These are phyloP conservation scores for Protaetia brevitarsis DNA, from an alignment of 1,140 invertebrate species.

Conservation along the genomic window DNA sequence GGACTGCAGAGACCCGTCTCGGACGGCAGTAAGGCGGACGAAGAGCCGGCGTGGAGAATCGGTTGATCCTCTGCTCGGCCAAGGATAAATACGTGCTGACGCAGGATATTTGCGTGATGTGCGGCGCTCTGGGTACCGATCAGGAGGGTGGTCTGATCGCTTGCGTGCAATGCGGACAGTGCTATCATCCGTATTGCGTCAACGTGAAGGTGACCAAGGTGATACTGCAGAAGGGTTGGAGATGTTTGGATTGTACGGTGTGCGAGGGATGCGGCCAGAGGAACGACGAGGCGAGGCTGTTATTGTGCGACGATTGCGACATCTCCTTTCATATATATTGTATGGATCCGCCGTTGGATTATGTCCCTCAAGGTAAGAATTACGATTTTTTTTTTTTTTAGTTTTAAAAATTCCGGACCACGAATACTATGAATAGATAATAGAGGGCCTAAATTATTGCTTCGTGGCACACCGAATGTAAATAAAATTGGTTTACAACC, in stretches of 20 bases:
- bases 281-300: constrained; percentile 88
- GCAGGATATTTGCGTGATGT: constrained; percentile 97
- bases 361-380: constrained; percentile 67
- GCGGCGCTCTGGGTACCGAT: constrained; percentile 92
- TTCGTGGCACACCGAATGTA: too few relatives aligned
- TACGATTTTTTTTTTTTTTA: neutral
- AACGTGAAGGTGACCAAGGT: constrained; percentile 91
- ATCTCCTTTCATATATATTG: constrained; percentile 99
- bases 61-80: constrained; percentile 86
- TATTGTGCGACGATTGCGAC: constrained; percentile 99
- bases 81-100: constrained; percentile 92
- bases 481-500: constrained; percentile 32
- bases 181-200: constrained; percentile 98
- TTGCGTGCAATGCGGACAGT: constrained; percentile 98
- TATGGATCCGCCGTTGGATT: constrained; percentile 88
- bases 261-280: constrained; percentile 98
- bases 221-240: constrained; percentile 74
- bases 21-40: constrained; percentile 54
- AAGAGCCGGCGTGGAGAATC: constrained; percentile 78
- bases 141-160: constrained; percentile 92
- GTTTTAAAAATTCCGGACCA: too few relatives aligned
- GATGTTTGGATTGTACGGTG: constrained; percentile 97
- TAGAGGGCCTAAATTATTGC: too few relatives aligned
- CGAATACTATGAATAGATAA: too few relatives aligned
- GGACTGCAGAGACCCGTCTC: constrained; percentile 64